Conservation (phyloP, 2,797 vertebrate species). For the Acanthurus tractus region DNA sequence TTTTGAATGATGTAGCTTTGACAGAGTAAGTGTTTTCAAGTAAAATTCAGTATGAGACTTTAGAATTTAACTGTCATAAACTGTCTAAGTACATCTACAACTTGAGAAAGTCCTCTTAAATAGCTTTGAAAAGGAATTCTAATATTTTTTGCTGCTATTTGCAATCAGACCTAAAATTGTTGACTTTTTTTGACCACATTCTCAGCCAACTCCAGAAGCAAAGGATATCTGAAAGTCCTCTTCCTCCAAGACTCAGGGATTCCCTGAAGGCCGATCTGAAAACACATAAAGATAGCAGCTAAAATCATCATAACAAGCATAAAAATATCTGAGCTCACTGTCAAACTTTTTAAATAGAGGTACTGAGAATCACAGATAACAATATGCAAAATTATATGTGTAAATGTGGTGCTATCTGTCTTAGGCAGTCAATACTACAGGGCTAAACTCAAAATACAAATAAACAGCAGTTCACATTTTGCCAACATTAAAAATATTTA, state of each 20-base stretch:
- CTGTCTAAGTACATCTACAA: constrained; percentile 52
- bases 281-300: constrained; percentile 59
- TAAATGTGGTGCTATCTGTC: not conserved
- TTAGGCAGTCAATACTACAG: not conserved
- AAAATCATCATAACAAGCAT: constrained; percentile 9
- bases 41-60: constrained; percentile 74
- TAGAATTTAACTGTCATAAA: constrained; percentile 74
- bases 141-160: not conserved
- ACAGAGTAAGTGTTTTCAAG: constrained; percentile 67
- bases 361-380: not conserved
- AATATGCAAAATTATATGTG: not conserved
- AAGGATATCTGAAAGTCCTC: constrained; percentile 77
- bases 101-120: constrained; percentile 23
- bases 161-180: constrained; percentile 32
- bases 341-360: constrained; percentile 21
- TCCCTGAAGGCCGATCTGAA: constrained; percentile 78
- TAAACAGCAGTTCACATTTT: not conserved
- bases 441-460: not conserved
- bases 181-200: constrained; percentile 60
- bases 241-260: constrained; percentile 81
- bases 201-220: constrained; percentile 72
- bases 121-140: constrained; percentile 4
- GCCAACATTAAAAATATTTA: too few relatives aligned
- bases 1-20: constrained; percentile 39
- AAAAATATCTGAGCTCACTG: constrained; percentile 13